Evolutionary conservation across 2,888 invertebrate species (phyloP).

Genomic region (Andrena haemorrhoa): DNA sequence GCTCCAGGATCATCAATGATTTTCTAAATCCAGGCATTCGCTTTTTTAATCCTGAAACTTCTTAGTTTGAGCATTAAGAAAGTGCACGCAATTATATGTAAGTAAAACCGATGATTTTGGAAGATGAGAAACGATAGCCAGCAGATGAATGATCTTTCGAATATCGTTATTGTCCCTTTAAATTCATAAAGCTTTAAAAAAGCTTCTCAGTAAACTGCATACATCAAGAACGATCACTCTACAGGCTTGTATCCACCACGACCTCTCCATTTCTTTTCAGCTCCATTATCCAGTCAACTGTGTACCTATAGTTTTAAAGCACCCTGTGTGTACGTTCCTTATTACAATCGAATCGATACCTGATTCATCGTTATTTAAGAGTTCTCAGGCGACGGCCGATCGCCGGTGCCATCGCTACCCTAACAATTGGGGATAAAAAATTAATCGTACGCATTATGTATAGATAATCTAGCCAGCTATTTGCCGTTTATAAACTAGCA

Average conservation of each 20-base stretch:
- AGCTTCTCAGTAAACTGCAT: too few relatives aligned
- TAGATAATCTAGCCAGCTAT: slow-evolving; percentile 80
- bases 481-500: slow-evolving; percentile 80
- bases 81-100: too few relatives aligned
- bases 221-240: background rate
- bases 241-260: background rate
- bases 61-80: too few relatives aligned
- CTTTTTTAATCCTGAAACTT: too few relatives aligned
- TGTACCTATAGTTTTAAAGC: slow-evolving; percentile 1
- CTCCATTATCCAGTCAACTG: background rate
- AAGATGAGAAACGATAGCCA: too few relatives aligned
- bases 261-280: background rate
- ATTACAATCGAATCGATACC: slow-evolving; percentile 54
- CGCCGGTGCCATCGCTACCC: slow-evolving; percentile 63
- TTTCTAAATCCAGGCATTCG: too few relatives aligned
- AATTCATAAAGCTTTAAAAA: too few relatives aligned
- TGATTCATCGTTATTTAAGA: slow-evolving; percentile 65
- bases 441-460: slow-evolving; percentile 76
- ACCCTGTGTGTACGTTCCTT: background rate
- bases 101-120: too few relatives aligned
- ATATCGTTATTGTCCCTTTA: too few relatives aligned
- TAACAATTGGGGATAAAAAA: slow-evolving; percentile 82
- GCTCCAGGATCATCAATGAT: too few relatives aligned
- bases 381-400: slow-evolving; percentile 55
- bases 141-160: too few relatives aligned